Evolutionary conservation across 2,113 vertebrate genomes (phyloP).

Genomic region (Sitta europaea): DNA sequence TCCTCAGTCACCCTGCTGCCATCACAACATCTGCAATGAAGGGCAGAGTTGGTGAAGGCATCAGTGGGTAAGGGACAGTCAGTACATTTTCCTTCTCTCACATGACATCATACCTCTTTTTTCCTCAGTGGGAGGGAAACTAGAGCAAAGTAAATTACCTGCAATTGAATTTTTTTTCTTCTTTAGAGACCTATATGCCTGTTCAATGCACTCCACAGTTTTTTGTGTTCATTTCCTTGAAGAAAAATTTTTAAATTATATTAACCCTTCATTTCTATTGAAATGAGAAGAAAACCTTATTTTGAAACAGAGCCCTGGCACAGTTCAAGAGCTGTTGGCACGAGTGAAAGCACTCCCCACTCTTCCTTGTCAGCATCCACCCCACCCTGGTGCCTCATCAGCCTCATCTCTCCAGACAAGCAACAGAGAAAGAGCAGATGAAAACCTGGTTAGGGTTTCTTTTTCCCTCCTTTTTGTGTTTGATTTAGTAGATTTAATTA

Average conservation of each 20-base stretch:
- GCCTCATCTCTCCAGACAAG: neutral
- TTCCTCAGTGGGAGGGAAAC: neutral
- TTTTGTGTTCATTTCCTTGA: neutral
- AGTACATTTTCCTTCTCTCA: neutral
- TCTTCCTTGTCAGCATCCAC: neutral
- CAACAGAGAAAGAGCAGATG: neutral
- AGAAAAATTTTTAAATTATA: neutral
- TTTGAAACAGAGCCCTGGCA: neutral
- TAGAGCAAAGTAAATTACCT: neutral
- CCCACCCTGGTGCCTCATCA: neutral
- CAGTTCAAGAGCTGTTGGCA: neutral
- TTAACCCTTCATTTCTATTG: neutral
- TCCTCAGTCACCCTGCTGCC: neutral
- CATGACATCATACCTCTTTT: neutral
- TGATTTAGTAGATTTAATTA: neutral
- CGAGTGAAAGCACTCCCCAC: neutral
- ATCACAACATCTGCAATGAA: neutral
- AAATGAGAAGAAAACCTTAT: neutral
- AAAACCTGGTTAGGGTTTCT: neutral
- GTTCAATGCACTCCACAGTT: neutral
- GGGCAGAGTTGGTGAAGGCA: neutral
- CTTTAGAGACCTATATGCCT: fast-evolving
- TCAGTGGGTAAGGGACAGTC: neutral
- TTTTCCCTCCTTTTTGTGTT: neutral
- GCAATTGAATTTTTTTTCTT: neutral